Percentiles rank a stretch among this genome's conserved stretches.
Evolutionary conservation across 1,140 invertebrate genomes (phyloP).

Genomic region (Zaprionus kolodkinae): DNA sequence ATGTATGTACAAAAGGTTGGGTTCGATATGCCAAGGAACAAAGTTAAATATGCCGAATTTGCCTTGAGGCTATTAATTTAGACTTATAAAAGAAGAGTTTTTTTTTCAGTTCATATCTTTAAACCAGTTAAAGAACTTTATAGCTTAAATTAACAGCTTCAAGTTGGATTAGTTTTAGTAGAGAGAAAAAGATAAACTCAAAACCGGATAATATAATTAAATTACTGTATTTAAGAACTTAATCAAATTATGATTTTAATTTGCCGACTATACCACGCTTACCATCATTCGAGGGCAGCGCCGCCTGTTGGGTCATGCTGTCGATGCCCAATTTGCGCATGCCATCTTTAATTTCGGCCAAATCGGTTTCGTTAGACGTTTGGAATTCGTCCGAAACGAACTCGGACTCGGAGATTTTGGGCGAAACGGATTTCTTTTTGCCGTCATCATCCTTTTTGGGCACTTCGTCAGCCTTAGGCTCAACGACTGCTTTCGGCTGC

Average conservation of each 20-base stretch:
- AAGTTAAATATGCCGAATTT: slow-evolving; percentile 12
- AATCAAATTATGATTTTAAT: slow-evolving; percentile 18
- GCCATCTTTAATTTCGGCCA: slow-evolving; percentile 88
- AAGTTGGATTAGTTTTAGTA: background rate
- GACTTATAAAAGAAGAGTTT: background rate
- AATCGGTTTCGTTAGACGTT: slow-evolving; percentile 85
- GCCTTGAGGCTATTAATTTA: background rate
- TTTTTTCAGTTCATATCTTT: background rate
- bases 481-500: slow-evolving; percentile 54
- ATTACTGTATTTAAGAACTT: slow-evolving; percentile 12
- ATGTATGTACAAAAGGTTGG: slow-evolving; percentile 50
- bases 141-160: background rate
- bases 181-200: background rate
- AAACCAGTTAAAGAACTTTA: background rate
- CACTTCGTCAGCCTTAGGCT: slow-evolving; percentile 33
- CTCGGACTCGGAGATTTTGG: slow-evolving; percentile 85
- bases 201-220: background rate
- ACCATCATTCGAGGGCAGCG: slow-evolving; percentile 74
- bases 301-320: slow-evolving; percentile 80
- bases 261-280: slow-evolving; percentile 61
- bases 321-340: slow-evolving; percentile 88
- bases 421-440: slow-evolving; percentile 33
- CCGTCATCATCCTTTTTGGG: slow-evolving; percentile 2
- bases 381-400: slow-evolving; percentile 89
- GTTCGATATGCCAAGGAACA: slow-evolving; percentile 34